Evolutionary conservation across 1,140 invertebrate genomes (phyloP), one percentile per base, ranked within the genome.

Genomic region (Neodiprion fabricii): DNA sequence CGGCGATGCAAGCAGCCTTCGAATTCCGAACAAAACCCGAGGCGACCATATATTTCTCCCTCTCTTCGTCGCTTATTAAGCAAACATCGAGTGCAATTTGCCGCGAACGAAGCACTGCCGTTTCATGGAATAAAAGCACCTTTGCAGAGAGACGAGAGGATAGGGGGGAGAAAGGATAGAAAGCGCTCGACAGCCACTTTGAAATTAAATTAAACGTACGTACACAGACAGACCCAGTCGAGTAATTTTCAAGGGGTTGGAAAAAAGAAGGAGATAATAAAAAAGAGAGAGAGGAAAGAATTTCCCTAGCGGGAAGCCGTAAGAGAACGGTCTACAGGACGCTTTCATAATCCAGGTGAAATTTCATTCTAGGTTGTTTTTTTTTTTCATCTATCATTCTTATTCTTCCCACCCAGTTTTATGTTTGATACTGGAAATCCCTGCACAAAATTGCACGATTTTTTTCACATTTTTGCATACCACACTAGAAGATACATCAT

Each of bases 41-140:
- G 28, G 28, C 28, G 28, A 40, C 28, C 28, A 40, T 40, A 40
- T 40, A 40, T 40, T 40, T 40, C 28, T 40, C 28, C 28, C 5
- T 40, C 28, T 40, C 28, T 1, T 17, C 53, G 53, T 61, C 11
- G 53, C 53, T 61, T 61, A 61, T 61, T 61, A 61, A 61, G 11
- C 53, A 61, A 61, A 61, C 53, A 61, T 61, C 53, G 53, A 61
- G 53, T 61, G 53, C 53, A 61, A 61, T 61, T 61, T 61, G 53
- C 53, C 53, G 53, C 11, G 53, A 61, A 61, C 53, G 53, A 61
- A 61, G 53, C 53, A 17, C 53, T 12, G n/a, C 11, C 53, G n/a
- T 61, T 61, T 61, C n/a, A 17, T 61, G 53, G n/a, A 61, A 61
- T 61, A 14, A 17, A 61, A 61, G 53, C n/a, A 61, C 53, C n/a